Percentiles rank a stretch among this genome's conserved stretches.
phyloP scores from a whole-genome alignment of 2,113 vertebrate genomes.

The Petrocephalus zakoni region DNA sequence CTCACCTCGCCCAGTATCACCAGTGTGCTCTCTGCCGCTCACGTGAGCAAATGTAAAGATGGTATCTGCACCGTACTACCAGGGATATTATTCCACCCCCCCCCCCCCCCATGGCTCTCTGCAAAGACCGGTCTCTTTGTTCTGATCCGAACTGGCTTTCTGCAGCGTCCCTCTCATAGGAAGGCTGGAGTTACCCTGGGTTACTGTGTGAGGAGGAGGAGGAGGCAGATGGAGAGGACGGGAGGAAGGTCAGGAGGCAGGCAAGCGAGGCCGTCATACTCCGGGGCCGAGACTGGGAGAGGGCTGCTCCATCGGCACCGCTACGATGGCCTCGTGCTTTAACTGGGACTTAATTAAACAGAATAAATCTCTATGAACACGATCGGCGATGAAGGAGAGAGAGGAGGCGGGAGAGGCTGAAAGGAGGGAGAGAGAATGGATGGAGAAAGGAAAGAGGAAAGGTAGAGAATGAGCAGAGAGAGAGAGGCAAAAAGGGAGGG shows the following conservation, averaged over 20 bases:
- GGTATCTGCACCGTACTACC: neutral
- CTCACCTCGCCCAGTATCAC: neutral
- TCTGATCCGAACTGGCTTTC: neutral
- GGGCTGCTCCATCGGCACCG: neutral
- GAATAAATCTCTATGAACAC: constrained; percentile 20
- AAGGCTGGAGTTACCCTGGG: neutral
- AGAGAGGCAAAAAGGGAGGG: neutral
- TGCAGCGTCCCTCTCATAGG: neutral
- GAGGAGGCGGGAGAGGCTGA: neutral
- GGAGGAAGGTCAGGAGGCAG: neutral
- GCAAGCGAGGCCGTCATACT: neutral
- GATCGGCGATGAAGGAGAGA: neutral
- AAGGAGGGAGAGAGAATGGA: neutral
- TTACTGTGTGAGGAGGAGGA: neutral
- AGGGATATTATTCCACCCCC: neutral
- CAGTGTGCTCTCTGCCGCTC: neutral
- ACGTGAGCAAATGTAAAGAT: neutral
- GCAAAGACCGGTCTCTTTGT: neutral
- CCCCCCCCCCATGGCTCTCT: neutral
- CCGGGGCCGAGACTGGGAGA: neutral
- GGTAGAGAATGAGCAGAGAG: neutral
- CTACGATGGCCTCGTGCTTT: constrained; percentile 1
- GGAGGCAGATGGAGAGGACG: neutral
- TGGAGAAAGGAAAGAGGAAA: neutral
- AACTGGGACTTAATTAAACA: constrained; percentile 25